phyloP scores from a whole-genome alignment of 2,888 invertebrate species.

The Drosophila putrida region DNA sequence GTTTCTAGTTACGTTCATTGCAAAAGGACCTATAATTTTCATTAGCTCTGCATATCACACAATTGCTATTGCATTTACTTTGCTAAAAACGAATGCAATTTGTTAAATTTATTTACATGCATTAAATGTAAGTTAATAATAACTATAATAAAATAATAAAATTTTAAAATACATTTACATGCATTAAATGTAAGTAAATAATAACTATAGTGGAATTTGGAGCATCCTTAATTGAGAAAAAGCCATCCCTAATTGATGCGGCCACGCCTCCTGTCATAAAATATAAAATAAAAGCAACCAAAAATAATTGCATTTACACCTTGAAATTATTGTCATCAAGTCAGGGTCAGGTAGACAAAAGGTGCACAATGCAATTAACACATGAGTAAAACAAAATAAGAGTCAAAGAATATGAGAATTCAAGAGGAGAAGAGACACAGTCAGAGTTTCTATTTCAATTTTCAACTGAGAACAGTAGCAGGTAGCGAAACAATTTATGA shows the following conservation, averaged over 20 bases:
- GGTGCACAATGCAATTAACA: conserved; percentile 50
- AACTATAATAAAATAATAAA: too few species aligned
- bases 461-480: conserved; percentile 61
- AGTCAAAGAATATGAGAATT: conserved; percentile 3
- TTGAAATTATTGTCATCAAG: conserved; percentile 33
- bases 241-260: conserved; percentile 20
- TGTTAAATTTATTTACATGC: too few species aligned
- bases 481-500: conserved; percentile 69
- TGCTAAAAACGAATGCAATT: too few species aligned
- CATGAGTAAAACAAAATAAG: conserved; percentile 23
- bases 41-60: too few species aligned
- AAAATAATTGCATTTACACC: conserved; percentile 66
- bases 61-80: too few species aligned
- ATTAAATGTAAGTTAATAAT: too few species aligned
- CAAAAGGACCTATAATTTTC: too few species aligned
- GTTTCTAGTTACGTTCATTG: too few species aligned
- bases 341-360: conserved; percentile 33
- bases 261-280: conserved; percentile 30
- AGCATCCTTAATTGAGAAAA: conserved; percentile 6
- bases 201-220: neutral
- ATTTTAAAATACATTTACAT: neutral
- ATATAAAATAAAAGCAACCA: conserved; percentile 8
- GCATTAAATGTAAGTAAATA: neutral
- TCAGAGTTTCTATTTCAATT: conserved; percentile 16
- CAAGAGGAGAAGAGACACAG: conserved; percentile 1